These are phyloP conservation scores for Botrylloides violaceus DNA, from an alignment of 23 tunicate genomes.

Conservation along the genomic window DNA sequence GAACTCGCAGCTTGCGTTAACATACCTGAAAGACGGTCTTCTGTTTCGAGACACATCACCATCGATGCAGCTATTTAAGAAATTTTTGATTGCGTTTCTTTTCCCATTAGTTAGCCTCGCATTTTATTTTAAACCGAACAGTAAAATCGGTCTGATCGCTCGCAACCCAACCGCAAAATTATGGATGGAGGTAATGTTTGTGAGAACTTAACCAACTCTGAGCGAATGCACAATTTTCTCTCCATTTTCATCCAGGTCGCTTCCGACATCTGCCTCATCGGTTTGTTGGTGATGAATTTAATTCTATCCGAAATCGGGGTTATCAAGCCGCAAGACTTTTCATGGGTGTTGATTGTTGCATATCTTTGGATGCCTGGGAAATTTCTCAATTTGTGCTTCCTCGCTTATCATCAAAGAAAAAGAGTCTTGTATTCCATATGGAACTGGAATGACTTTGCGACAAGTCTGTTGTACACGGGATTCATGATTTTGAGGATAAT, in stretches of 20 bases:
- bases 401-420: constrained; percentile 15
- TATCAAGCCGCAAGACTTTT: neutral
- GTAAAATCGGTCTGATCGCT: constrained; percentile 11
- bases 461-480: constrained; percentile 4
- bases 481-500: constrained; percentile 12
- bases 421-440: constrained; percentile 22
- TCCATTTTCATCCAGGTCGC: constrained; percentile 12
- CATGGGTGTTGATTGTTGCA: constrained; percentile 7
- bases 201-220: neutral
- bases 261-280: constrained; percentile 8
- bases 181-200: constrained; percentile 10
- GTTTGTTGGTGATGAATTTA: constrained; percentile 6
- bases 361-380: constrained; percentile 29
- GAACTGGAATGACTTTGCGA: constrained; percentile 23
- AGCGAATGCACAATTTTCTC: neutral
- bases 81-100: constrained; percentile 1
- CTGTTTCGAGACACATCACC: constrained; percentile 16
- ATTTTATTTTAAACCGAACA: constrained; percentile 12
- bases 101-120: constrained; percentile 16
- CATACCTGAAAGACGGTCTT: constrained; percentile 19
- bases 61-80: neutral
- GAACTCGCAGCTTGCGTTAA: constrained; percentile 23
- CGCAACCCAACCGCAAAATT: constrained; percentile 18
- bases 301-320: constrained; percentile 3
- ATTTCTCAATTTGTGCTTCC: constrained; percentile 7